Conservation (phyloP, 2,797 vertebrate genomes). For the Cynopterus sphinx region DNA sequence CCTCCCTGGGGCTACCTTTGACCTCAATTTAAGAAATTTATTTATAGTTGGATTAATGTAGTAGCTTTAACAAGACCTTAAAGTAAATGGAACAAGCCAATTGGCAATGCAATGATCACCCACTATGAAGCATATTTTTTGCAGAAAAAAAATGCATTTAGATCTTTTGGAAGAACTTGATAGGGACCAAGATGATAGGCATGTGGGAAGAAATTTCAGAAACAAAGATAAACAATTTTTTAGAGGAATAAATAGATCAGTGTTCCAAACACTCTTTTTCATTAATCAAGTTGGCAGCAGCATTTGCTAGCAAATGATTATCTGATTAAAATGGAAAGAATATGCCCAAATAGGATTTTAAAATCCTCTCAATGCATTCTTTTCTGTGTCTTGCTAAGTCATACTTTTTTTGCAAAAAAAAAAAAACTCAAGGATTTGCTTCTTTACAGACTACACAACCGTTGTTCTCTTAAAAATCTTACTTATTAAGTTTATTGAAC, state of each 20-base stretch:
- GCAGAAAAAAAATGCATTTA: background rate
- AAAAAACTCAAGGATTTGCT: background rate
- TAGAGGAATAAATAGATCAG: background rate
- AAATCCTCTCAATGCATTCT: background rate
- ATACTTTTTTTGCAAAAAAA: background rate
- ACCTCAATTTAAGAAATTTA: constrained; percentile 16
- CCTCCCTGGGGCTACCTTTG: background rate
- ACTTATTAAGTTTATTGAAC: background rate
- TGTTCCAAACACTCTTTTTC: background rate
- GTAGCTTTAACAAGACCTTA: background rate
- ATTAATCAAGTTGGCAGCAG: background rate
- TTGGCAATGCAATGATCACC: background rate
- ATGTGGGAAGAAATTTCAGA: background rate
- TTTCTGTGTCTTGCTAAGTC: background rate
- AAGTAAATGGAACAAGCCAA: constrained; percentile 22
- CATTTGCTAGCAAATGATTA: background rate
- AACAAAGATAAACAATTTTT: constrained; percentile 30
- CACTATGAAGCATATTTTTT: background rate
- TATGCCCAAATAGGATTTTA: background rate
- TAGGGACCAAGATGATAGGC: background rate
- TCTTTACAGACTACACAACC: background rate
- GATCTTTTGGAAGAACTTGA: background rate
- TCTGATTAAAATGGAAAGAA: constrained; percentile 34
- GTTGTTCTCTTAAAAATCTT: background rate
- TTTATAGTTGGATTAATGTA: background rate